Evolutionary conservation across 2,113 vertebrate species (phyloP).

Genomic region (Sphyrna mokarran): DNA sequence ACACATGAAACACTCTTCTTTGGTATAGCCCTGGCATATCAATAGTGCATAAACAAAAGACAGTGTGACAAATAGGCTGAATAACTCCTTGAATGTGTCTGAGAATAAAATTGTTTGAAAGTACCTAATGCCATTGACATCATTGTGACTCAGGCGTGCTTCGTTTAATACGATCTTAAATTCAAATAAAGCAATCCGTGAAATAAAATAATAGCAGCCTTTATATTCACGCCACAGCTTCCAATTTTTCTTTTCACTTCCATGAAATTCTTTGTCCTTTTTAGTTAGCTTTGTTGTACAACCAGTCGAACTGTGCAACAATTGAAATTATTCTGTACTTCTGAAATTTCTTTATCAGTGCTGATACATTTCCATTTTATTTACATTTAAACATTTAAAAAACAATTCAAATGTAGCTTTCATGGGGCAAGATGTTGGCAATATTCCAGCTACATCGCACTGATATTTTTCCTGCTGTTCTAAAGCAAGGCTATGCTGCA

Average conservation of each 20-base stretch:
- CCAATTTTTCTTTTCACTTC: neutral
- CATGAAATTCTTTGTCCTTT: neutral
- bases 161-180: neutral
- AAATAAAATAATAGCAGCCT: neutral
- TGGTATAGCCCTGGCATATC: neutral
- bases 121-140: neutral
- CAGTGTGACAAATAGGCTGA: neutral
- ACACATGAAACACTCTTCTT: neutral
- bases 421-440: neutral
- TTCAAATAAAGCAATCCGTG: neutral
- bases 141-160: neutral
- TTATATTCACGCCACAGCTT: neutral
- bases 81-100: neutral
- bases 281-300: neutral
- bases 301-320: neutral
- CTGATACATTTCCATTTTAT: neutral
- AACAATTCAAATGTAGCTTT: neutral
- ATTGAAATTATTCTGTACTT: neutral
- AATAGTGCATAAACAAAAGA: slow-evolving; percentile 18
- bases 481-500: neutral
- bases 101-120: slow-evolving; percentile 19
- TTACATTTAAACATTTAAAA: neutral
- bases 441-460: neutral
- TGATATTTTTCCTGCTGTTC: neutral
- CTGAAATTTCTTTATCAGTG: neutral